These are phyloP conservation scores for Brenthis daphne DNA, from an alignment of 2,888 invertebrate species.

Conservation along the genomic window DNA sequence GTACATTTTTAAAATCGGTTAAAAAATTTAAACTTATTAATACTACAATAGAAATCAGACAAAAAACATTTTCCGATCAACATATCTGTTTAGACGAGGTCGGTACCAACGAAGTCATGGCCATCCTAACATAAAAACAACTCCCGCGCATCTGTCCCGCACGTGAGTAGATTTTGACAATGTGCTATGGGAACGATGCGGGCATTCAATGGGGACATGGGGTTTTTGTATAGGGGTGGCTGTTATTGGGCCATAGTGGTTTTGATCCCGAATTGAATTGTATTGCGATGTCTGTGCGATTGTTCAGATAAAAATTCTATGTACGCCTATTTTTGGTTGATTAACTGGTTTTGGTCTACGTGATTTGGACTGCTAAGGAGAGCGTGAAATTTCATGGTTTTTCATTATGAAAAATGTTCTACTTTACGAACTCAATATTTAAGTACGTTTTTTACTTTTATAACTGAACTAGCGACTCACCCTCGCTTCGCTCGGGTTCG, in stretches of 20 bases:
- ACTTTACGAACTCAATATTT: too few species aligned
- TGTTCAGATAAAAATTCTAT: constrained; percentile 7
- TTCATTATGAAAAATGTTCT: too few species aligned
- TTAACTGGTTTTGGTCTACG: background rate
- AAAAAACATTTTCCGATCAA: background rate
- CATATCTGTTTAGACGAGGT: background rate
- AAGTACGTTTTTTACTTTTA: too few species aligned
- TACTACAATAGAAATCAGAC: background rate
- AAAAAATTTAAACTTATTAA: background rate
- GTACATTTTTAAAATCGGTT: too few species aligned
- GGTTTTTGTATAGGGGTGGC: constrained; percentile 41
- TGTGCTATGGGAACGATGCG: constrained; percentile 47
- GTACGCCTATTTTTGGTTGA: background rate
- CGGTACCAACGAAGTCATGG: constrained; percentile 17
- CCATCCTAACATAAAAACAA: constrained; percentile 38
- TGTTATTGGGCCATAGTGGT: constrained; percentile 22
- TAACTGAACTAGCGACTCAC: too few species aligned
- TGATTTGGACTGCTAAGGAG: too few species aligned
- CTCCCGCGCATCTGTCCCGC: constrained; percentile 64
- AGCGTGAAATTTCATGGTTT: too few species aligned
- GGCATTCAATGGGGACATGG: constrained; percentile 39
- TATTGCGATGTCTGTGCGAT: background rate
- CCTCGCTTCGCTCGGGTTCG: too few species aligned
- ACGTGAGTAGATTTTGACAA: constrained; percentile 63
- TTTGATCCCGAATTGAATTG: constrained; percentile 17